Evolutionary conservation across 2,888 invertebrate genomes (phyloP), one percentile per base, ranked within the genome.

Genomic region (Hololepta plana): DNA sequence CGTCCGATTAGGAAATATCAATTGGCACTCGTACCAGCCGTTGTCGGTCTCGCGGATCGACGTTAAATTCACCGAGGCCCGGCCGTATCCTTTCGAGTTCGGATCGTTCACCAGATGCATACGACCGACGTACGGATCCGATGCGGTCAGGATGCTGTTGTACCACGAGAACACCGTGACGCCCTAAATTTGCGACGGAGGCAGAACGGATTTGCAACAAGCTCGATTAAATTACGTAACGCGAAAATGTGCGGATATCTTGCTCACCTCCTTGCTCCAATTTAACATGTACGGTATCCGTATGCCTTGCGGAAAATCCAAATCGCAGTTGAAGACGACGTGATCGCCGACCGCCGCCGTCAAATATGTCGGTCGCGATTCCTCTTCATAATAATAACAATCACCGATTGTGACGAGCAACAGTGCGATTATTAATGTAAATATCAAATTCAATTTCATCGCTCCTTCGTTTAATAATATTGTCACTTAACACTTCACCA

Each of bases 11-110:
- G 88, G 79, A 52, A 85, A 88, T 45, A 75, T 67, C 35, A 90
- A 74, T 47, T 70, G 72, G 58, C 91, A 91, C 58, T 85, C 81
- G 58, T 84, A 91, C 69, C 84, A 81, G 38, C 90, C 91, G 44
- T 79, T 74, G 56, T 91, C 91, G 26, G 77, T 70, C 55, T 85
- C 85, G 35, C 81, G 66, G 41, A 90, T 82, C 38, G 80, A 72
- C 29, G 80, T 84, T 36, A 91, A 61, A 60, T 88, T 87, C 41
- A 87, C 69, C 39, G 79, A 72, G 39, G 74, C 79, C 38, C 64
- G 62, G 11, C 73, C 74, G 32, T 56, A 61, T 13, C 62, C 59
- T 32, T 69, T 70, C 25, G 61, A 62, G 9, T 55, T 53, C 15
- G 51, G 51, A 20, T 47, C 46, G 30, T 57, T 62, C 26, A 80